These are phyloP conservation scores for Adelphocoris suturalis DNA, from an alignment of 2,888 invertebrate species.

Conservation along the genomic window DNA sequence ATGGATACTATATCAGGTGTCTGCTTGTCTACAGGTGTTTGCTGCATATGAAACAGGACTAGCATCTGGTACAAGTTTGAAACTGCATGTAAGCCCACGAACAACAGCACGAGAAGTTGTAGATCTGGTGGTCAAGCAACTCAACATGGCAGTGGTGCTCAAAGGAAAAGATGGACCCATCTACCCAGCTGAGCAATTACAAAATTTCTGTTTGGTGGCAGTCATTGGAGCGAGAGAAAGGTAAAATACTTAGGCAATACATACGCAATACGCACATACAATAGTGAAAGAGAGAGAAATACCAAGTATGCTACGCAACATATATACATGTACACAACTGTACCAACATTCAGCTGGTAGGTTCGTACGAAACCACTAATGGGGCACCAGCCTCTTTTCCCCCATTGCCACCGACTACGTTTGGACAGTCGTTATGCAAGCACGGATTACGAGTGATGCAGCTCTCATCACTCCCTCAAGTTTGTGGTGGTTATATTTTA, in stretches of 20 bases:
- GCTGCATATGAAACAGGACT: conserved; percentile 98
- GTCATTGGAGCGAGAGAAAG: conserved; percentile 97
- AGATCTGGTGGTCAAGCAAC: conserved; percentile 95
- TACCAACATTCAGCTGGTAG: too few species aligned
- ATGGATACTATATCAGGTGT: background rate
- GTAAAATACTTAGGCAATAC: background rate
- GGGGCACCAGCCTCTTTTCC: too few species aligned
- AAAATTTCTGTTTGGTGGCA: conserved; percentile 95
- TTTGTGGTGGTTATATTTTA: too few species aligned
- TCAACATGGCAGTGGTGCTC: conserved; percentile 94
- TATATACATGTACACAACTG: too few species aligned
- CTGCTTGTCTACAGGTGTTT: conserved; percentile 85
- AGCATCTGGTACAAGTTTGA: conserved; percentile 94
- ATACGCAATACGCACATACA: too few species aligned
- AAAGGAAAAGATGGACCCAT: conserved; percentile 93
- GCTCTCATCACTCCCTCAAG: too few species aligned
- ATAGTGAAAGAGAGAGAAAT: too few species aligned
- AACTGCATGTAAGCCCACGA: conserved; percentile 93
- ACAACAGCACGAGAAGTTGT: conserved; percentile 97
- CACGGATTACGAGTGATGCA: too few species aligned
- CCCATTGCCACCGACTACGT: too few species aligned
- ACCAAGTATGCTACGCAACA: too few species aligned
- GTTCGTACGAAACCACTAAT: too few species aligned
- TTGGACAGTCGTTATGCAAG: too few species aligned
- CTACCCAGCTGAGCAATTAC: conserved; percentile 89